phyloP scores from a whole-genome alignment of 1,140 invertebrate species.

The Heliconius nattereri region DNA sequence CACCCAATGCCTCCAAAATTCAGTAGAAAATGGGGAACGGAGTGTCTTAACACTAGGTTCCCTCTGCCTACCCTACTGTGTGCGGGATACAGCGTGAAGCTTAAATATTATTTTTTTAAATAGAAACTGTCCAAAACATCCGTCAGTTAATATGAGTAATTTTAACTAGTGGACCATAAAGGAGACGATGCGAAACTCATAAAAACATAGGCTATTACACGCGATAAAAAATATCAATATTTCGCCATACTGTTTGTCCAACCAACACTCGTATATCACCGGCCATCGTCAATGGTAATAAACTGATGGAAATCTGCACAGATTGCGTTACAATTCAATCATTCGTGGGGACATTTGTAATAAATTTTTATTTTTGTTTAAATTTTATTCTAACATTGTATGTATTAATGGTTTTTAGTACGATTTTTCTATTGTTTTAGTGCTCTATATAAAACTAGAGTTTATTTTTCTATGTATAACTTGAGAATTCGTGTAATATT shows the following conservation, averaged over 20 bases:
- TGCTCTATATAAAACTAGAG: background rate
- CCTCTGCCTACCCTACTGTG: too few species aligned
- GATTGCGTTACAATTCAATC: conserved; percentile 27
- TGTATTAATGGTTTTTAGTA: background rate
- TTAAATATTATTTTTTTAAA: background rate
- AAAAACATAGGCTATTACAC: conserved; percentile 4
- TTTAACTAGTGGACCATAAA: background rate
- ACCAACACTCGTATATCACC: conserved; percentile 34
- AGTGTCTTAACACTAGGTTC: too few species aligned
- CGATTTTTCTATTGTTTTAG: background rate
- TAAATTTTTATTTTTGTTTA: background rate
- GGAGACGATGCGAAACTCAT: background rate
- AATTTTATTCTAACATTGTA: background rate
- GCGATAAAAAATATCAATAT: conserved; percentile 8
- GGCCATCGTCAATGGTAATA: conserved; percentile 34
- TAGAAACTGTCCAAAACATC: background rate
- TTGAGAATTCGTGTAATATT: too few species aligned
- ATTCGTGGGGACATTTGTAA: background rate
- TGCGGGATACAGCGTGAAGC: too few species aligned
- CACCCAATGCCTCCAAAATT: too few species aligned
- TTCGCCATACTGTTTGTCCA: conserved; percentile 18
- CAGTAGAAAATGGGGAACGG: too few species aligned
- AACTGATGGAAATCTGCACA: conserved; percentile 31
- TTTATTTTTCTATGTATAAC: background rate
- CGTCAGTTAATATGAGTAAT: background rate